A percentile compares a stretch with the other conserved stretches of the same genome.
phyloP scores from a whole-genome alignment of 2,797 vertebrate genomes.

The Tinamus major region DNA sequence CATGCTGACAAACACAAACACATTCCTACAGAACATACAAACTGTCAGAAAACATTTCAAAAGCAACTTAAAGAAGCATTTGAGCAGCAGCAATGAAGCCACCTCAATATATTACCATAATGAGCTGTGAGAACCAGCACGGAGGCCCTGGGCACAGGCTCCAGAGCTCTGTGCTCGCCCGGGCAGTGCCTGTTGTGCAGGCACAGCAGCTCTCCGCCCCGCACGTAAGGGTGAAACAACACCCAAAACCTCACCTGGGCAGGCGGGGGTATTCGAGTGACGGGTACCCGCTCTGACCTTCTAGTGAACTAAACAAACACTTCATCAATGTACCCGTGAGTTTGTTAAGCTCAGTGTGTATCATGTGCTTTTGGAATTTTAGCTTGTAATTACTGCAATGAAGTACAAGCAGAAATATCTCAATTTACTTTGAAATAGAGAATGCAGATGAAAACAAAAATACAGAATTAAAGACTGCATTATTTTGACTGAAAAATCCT shows the following conservation, averaged over 20 bases:
- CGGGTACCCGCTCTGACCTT: slow-evolving; percentile 32
- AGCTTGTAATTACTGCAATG: slow-evolving; percentile 2
- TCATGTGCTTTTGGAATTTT: not conserved
- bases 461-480: not conserved
- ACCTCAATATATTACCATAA: slow-evolving; percentile 72
- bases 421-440: slow-evolving; percentile 3
- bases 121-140: slow-evolving; percentile 75
- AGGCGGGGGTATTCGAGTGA: slow-evolving; percentile 40
- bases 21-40: slow-evolving; percentile 20
- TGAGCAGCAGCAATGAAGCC: slow-evolving; percentile 28
- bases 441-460: not conserved
- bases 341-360: slow-evolving; percentile 15
- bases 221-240: slow-evolving; percentile 65
- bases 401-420: not conserved
- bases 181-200: slow-evolving; percentile 75
- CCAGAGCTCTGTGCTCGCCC: slow-evolving; percentile 70
- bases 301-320: not conserved
- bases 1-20: slow-evolving; percentile 35
- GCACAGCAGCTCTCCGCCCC: slow-evolving; percentile 59
- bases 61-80: slow-evolving; percentile 55
- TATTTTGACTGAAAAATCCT: not conserved
- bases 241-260: slow-evolving; percentile 28
- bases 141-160: slow-evolving; percentile 65
- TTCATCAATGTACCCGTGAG: not conserved
- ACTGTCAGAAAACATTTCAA: slow-evolving; percentile 21